Evolutionary conservation across 1,140 invertebrate genomes (phyloP).

Genomic region (Bradysia coprophila): DNA sequence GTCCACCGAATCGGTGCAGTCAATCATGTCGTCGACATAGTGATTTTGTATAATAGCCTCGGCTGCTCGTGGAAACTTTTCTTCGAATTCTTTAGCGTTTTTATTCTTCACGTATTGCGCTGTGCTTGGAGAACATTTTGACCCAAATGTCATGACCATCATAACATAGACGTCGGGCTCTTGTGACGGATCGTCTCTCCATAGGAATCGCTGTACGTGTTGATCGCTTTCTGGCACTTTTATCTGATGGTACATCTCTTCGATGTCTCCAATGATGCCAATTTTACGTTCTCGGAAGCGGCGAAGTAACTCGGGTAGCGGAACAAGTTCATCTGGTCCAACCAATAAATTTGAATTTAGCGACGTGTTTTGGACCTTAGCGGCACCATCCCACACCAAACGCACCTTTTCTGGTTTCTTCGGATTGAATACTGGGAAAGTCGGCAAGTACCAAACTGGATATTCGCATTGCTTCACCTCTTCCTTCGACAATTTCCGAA

Average conservation of each 20-base stretch:
- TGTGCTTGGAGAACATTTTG: slow-evolving; percentile 14
- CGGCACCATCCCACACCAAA: too few relatives aligned
- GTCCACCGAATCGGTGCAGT: slow-evolving; percentile 9
- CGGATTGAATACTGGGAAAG: too few relatives aligned
- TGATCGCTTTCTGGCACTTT: slow-evolving; percentile 11
- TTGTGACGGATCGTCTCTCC: slow-evolving; percentile 7
- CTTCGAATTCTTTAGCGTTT: slow-evolving; percentile 11
- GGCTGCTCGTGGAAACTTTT: slow-evolving; percentile 8
- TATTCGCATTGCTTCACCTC: too few relatives aligned
- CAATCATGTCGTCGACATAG: slow-evolving; percentile 22
- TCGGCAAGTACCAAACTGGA: too few relatives aligned
- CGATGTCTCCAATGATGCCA: too few relatives aligned
- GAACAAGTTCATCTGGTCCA: too few relatives aligned
- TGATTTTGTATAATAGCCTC: slow-evolving; percentile 10
- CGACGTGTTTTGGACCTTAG: too few relatives aligned
- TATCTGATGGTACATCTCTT: slow-evolving; percentile 10
- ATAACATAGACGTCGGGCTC: slow-evolving; percentile 7
- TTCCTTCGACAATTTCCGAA: too few relatives aligned
- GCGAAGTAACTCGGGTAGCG: too few relatives aligned
- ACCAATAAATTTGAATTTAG: too few relatives aligned
- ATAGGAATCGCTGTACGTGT: slow-evolving; percentile 12
- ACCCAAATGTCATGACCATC: slow-evolving; percentile 13
- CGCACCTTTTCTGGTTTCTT: too few relatives aligned
- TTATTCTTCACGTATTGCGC: slow-evolving; percentile 16
- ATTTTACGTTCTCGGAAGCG: too few relatives aligned